Evolutionary conservation across 2,113 vertebrate genomes (phyloP).

Genomic region (Heterocephalus glaber): DNA sequence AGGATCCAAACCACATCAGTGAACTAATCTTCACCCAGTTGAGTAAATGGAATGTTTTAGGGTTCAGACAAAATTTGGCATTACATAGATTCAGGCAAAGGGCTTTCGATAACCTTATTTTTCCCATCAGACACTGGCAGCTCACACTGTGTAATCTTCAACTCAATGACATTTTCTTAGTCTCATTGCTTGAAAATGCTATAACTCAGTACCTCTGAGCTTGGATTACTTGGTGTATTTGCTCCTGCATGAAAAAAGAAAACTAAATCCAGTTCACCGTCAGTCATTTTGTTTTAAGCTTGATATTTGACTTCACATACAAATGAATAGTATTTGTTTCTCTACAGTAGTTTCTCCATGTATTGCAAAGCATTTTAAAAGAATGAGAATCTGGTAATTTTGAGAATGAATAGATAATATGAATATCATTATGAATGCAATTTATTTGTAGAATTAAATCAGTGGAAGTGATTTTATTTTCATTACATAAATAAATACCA

Average conservation of each 20-base stretch:
- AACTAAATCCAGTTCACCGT: neutral
- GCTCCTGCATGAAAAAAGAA: neutral
- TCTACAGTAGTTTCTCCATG: neutral
- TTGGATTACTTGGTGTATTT: conserved; percentile 6
- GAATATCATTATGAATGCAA: conserved; percentile 32
- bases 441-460: conserved; percentile 41
- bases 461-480: conserved; percentile 4
- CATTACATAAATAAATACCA: neutral
- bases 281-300: conserved; percentile 50
- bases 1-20: conserved; percentile 30
- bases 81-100: conserved; percentile 23
- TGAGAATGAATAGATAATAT: conserved; percentile 27
- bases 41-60: conserved; percentile 27
- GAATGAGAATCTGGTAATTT: neutral
- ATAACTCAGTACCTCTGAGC: neutral
- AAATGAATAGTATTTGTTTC: conserved; percentile 35
- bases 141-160: conserved; percentile 33
- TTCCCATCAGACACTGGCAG: neutral
- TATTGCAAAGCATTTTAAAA: neutral
- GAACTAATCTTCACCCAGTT: conserved; percentile 27
- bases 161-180: conserved; percentile 43
- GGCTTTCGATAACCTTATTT: conserved; percentile 47
- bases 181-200: conserved; percentile 43
- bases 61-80: conserved; percentile 29
- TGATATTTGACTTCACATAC: conserved; percentile 55